Conservation (phyloP, 1,140 invertebrate species). For the Megalonaias nervosa region DNA sequence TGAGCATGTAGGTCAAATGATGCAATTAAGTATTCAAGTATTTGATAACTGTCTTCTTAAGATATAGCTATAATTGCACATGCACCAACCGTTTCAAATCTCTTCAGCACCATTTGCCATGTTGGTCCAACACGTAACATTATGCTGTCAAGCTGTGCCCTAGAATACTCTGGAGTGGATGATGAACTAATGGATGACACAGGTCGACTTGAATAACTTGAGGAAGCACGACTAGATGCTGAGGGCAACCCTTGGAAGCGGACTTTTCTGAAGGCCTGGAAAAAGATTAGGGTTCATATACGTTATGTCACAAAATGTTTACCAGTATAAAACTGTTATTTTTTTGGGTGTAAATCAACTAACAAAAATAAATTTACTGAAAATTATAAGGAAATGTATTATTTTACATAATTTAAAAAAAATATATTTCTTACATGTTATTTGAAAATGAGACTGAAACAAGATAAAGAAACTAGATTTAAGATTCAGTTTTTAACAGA, state of each 20-base stretch:
- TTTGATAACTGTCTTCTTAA: too few species aligned
- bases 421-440: too few species aligned
- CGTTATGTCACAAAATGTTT: not conserved
- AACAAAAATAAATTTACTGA: not conserved
- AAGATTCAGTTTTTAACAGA: too few species aligned
- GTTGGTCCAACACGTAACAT: conserved; percentile 35
- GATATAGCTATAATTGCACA: not conserved
- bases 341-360: not conserved
- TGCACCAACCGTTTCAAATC: conserved; percentile 52
- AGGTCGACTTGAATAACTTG: conserved; percentile 41
- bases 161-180: conserved; percentile 17
- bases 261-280: conserved; percentile 60
- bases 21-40: too few species aligned
- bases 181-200: conserved; percentile 12
- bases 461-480: too few species aligned
- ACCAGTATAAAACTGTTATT: not conserved
- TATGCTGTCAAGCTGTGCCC: conserved; percentile 19
- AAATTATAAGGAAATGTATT: not conserved
- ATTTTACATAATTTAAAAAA: too few species aligned
- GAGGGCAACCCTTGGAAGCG: conserved; percentile 61
- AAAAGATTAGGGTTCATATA: not conserved
- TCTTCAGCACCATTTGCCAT: conserved; percentile 53
- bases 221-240: conserved; percentile 54
- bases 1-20: too few species aligned
- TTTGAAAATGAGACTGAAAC: too few species aligned